These are phyloP conservation scores for Forbesichthys agassizii DNA, from an alignment of 2,113 vertebrate genomes.

Conservation along the genomic window DNA sequence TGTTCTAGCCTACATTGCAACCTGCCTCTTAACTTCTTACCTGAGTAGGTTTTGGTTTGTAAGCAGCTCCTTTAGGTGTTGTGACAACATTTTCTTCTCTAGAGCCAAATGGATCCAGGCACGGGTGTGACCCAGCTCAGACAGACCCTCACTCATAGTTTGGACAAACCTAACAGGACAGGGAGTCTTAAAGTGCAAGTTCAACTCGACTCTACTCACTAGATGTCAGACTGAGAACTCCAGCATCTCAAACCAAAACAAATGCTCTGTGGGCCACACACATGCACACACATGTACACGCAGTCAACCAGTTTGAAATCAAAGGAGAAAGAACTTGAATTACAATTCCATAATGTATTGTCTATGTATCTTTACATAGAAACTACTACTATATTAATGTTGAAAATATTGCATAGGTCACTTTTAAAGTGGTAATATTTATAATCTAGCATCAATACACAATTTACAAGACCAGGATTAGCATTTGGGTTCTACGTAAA, in stretches of 20 bases:
- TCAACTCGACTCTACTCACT: neutral
- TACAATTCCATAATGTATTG: no score
- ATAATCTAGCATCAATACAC: neutral
- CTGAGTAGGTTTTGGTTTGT: conserved; percentile 79
- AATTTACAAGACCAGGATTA: neutral
- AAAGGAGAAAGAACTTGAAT: no score
- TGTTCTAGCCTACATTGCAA: neutral
- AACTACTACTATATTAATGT: no score
- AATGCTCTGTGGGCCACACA: no score
- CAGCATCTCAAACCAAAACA: no score
- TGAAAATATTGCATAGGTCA: no score
- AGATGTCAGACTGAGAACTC: no score
- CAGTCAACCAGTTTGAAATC: no score
- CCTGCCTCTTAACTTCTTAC: conserved; percentile 30
- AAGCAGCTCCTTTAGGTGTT: conserved; percentile 93
- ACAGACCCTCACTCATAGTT: conserved; percentile 92
- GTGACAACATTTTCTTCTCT: conserved; percentile 96
- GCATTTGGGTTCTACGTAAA: neutral
- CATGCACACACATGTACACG: no score
- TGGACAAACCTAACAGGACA: conserved; percentile 86
- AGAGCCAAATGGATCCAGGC: conserved; percentile 95
- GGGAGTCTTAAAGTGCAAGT: neutral
- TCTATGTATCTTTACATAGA: no score
- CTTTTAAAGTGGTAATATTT: no score
- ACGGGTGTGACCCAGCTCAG: conserved; percentile 90